Percentiles rank a stretch among this genome's conserved stretches.
These are phyloP conservation scores for Pasiphila rectangulata DNA, from an alignment of 2,888 invertebrate species.

Conservation along the genomic window DNA sequence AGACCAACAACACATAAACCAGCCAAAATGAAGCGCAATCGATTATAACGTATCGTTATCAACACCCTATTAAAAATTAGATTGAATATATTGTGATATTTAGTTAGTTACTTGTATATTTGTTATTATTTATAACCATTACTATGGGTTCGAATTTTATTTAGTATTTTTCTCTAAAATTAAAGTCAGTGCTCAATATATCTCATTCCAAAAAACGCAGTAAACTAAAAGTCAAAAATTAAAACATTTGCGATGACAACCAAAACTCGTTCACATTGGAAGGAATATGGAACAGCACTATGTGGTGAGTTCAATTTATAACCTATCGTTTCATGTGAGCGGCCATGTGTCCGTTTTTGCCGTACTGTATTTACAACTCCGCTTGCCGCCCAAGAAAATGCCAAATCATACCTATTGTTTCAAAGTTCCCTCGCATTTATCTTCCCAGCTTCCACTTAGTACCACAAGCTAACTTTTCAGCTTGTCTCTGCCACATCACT, in stretches of 20 bases:
- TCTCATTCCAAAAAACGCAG: slow-evolving; percentile 77
- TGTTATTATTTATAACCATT: slow-evolving; percentile 72
- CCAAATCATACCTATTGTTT: slow-evolving; percentile 9
- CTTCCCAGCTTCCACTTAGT: not conserved
- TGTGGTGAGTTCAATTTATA: slow-evolving; percentile 75
- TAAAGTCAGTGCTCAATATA: slow-evolving; percentile 77
- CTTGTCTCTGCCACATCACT: slow-evolving; percentile 26
- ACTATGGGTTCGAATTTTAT: slow-evolving; percentile 73
- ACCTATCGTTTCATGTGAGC: slow-evolving; percentile 57
- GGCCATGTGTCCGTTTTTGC: slow-evolving; percentile 50
- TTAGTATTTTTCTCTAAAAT: slow-evolving; percentile 58
- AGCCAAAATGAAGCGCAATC: slow-evolving; percentile 79
- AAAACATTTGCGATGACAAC: slow-evolving; percentile 71
- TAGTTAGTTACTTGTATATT: slow-evolving; percentile 68
- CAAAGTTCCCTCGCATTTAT: slow-evolving; percentile 3
- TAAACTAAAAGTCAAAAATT: slow-evolving; percentile 56
- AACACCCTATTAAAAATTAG: slow-evolving; percentile 70
- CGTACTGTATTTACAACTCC: slow-evolving; percentile 19
- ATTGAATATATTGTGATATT: slow-evolving; percentile 80
- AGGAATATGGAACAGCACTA: slow-evolving; percentile 80
- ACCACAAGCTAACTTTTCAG: slow-evolving; percentile 14
- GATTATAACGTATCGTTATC: slow-evolving; percentile 76
- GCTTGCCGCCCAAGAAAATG: slow-evolving; percentile 5
- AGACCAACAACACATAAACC: slow-evolving; percentile 79
- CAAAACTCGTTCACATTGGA: slow-evolving; percentile 80